Evolutionary conservation across 1,140 invertebrate genomes (phyloP).

Genomic region (Heterodera carotae): DNA sequence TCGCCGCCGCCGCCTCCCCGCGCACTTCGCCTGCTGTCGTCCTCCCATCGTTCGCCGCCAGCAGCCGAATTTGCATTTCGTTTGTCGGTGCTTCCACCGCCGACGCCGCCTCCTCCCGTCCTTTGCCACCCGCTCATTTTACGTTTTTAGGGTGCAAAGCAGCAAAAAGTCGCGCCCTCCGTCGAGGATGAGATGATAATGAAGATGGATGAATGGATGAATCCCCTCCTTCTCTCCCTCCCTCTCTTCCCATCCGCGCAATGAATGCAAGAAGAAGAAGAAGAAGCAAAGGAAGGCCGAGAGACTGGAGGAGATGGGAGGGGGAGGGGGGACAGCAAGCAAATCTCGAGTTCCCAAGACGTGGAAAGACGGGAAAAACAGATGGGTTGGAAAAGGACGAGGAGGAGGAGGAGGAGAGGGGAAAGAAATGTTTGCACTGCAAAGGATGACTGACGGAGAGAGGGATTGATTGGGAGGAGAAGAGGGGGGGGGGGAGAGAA

Average conservation of each 20-base stretch:
- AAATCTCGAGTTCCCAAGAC: constrained; percentile 7
- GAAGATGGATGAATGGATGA: too few species aligned
- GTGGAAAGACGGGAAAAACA: constrained; percentile 2
- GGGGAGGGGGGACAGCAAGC: not conserved
- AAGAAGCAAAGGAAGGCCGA: constrained; percentile 5
- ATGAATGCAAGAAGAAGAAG: not conserved
- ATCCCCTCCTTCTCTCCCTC: too few species aligned
- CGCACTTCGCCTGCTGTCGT: not conserved
- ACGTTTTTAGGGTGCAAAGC: not conserved
- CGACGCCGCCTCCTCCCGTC: not conserved
- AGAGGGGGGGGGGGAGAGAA: too few species aligned
- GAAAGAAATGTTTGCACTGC: constrained; percentile 3
- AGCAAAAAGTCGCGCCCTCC: not conserved
- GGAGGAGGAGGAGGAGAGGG: not conserved
- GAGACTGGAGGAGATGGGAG: not conserved
- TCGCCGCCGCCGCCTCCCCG: not conserved
- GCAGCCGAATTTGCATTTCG: constrained; percentile 1
- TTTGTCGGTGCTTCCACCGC: not conserved
- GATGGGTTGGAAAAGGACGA: not conserved
- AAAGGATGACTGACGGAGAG: not conserved
- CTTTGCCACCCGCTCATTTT: constrained; percentile 5
- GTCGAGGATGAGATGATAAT: too few species aligned
- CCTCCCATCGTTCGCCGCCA: too few species aligned
- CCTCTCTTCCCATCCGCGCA: too few species aligned
- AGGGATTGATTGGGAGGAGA: not conserved